A percentile compares a stretch with the other conserved stretches of the same genome.
Conservation (phyloP, 2,797 vertebrate genomes). For the Hypotaenidia philippensis region DNA sequence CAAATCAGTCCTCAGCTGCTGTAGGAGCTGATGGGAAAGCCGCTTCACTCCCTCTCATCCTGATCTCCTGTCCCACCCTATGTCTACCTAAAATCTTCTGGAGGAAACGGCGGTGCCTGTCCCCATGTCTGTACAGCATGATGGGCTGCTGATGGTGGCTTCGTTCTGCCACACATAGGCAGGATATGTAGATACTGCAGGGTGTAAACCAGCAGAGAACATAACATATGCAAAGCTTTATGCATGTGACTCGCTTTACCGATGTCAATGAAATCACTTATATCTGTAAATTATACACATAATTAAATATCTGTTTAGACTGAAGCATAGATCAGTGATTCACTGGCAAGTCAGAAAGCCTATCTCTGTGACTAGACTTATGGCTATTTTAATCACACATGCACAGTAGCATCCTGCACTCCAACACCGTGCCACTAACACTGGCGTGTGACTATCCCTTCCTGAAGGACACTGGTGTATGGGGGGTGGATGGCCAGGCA, state of each 20-base stretch:
- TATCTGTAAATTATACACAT: not conserved
- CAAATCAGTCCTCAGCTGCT: not conserved
- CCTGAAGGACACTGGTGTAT: accelerated
- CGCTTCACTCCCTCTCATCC: not conserved
- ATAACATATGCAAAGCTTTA: not conserved
- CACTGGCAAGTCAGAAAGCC: not conserved
- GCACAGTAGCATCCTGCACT: not conserved
- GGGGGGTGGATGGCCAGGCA: not conserved
- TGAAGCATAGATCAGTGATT: not conserved
- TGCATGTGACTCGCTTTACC: not conserved
- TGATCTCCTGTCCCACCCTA: not conserved
- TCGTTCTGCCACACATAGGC: not conserved
- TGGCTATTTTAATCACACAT: not conserved
- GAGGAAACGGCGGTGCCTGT: not conserved
- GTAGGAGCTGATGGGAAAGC: not conserved
- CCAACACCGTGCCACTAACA: not conserved
- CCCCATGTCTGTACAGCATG: not conserved
- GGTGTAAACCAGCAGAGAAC: not conserved
- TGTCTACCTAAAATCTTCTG: not conserved
- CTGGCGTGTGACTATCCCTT: not conserved
- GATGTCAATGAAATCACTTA: not conserved
- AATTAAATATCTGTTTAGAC: not conserved
- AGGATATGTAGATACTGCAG: not conserved
- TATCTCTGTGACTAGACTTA: not conserved
- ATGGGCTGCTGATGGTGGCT: not conserved